Percentiles rank a stretch among this genome's conserved stretches.
These are phyloP conservation scores for Aleiodes leptofemur DNA, from an alignment of 2,888 invertebrate genomes.

Conservation along the genomic window DNA sequence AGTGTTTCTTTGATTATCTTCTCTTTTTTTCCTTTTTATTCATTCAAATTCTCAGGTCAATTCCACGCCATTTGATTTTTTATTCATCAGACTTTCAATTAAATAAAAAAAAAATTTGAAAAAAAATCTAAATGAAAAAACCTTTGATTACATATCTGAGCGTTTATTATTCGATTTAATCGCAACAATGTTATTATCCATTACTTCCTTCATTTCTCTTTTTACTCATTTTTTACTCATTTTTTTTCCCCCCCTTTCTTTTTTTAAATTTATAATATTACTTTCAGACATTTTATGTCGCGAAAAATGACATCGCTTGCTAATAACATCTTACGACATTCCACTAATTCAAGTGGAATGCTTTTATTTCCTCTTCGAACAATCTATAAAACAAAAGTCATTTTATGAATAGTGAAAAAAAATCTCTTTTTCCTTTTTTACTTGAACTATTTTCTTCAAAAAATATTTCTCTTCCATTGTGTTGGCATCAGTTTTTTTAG, in stretches of 20 bases:
- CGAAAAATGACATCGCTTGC: no score
- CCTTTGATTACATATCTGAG: constrained; percentile 19
- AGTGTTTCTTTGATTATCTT: constrained; percentile 1
- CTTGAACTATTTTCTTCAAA: constrained; percentile 62
- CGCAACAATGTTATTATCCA: background rate
- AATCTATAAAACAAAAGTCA: no score
- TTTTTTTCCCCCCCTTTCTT: background rate
- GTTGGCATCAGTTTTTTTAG: constrained; percentile 16
- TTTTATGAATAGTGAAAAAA: background rate
- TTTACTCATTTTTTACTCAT: background rate
- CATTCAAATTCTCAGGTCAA: background rate
- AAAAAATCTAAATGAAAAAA: background rate
- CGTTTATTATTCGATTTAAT: background rate
- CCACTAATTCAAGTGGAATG: no score
- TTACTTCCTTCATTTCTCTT: background rate
- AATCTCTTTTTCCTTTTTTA: constrained; percentile 43
- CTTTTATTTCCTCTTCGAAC: no score
- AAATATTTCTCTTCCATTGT: constrained; percentile 35
- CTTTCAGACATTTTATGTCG: no score
- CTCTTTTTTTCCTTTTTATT: constrained; percentile 1
- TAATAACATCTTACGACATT: no score
- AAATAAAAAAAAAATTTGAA: background rate
- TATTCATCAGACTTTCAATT: constrained; percentile 14
- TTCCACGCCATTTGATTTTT: constrained; percentile 1
- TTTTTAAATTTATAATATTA: background rate